These are phyloP conservation scores for Acanthurus lineatus DNA, from an alignment of 2,797 vertebrate species.

Conservation along the genomic window DNA sequence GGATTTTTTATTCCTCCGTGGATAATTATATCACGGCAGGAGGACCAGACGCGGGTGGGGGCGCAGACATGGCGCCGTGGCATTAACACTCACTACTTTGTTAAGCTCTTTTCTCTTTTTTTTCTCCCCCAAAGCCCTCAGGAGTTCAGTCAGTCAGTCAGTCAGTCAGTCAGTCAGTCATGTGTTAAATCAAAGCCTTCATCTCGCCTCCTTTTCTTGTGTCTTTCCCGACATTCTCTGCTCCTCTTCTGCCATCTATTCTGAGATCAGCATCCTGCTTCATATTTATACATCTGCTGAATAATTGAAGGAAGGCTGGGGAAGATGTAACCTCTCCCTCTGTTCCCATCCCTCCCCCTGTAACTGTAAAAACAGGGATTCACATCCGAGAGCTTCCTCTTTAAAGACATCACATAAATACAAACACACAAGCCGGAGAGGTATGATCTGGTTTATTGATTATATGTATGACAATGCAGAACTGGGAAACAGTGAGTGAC, in stretches of 20 bases:
- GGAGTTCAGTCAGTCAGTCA: slow-evolving; percentile 60
- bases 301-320: slow-evolving; percentile 76
- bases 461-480: slow-evolving; percentile 57
- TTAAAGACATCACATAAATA: neutral
- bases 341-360: slow-evolving; percentile 14
- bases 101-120: slow-evolving; percentile 46
- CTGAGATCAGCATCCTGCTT: slow-evolving; percentile 63
- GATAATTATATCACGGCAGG: slow-evolving; percentile 40
- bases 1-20: slow-evolving; percentile 43
- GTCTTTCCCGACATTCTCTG: slow-evolving; percentile 12
- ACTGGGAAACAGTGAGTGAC: slow-evolving; percentile 37
- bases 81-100: slow-evolving; percentile 48
- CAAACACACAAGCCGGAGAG: neutral
- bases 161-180: slow-evolving; percentile 15
- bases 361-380: slow-evolving; percentile 9
- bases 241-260: slow-evolving; percentile 55
- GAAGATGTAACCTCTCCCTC: slow-evolving; percentile 58
- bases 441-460: slow-evolving; percentile 72
- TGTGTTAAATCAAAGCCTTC: slow-evolving; percentile 33
- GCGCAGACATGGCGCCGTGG: slow-evolving; percentile 59
- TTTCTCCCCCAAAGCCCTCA: slow-evolving; percentile 42
- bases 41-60: slow-evolving; percentile 48
- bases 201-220: neutral
- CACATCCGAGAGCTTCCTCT: too few relatives aligned
- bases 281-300: slow-evolving; percentile 79